phyloP scores from a whole-genome alignment of 2,888 invertebrate species.

The Xestia rhomboidea region DNA sequence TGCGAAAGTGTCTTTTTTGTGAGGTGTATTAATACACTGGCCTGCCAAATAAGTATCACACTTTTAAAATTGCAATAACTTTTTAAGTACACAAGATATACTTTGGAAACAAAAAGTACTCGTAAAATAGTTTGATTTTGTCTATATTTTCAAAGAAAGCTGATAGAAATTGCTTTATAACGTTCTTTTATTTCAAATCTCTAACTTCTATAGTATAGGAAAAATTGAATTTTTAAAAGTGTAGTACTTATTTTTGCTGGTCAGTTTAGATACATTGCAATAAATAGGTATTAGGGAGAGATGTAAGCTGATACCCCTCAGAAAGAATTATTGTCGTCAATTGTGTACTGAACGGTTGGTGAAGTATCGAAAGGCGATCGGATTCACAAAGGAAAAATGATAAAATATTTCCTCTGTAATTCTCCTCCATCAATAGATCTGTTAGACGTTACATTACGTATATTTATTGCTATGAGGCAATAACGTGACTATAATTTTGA shows the following conservation, averaged over 20 bases:
- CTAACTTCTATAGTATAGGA: no score
- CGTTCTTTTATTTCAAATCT: no score
- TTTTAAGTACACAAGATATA: no score
- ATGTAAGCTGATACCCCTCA: conserved; percentile 35
- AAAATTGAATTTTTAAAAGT: no score
- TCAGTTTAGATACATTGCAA: conserved; percentile 6
- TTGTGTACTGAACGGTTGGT: conserved; percentile 12
- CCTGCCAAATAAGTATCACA: no score
- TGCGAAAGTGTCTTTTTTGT: neutral
- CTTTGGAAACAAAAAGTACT: no score
- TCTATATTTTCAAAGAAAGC: no score
- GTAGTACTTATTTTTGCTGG: no score
- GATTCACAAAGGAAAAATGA: conserved; percentile 8
- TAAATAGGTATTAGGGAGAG: conserved; percentile 3
- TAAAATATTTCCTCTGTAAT: neutral
- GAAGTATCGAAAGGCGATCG: conserved; percentile 21
- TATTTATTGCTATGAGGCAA: neutral
- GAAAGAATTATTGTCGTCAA: conserved; percentile 20
- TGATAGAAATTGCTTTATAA: no score
- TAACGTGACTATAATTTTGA: neutral
- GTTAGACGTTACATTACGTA: neutral
- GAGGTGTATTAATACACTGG: conserved; percentile 9
- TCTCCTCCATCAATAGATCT: neutral
- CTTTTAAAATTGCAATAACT: no score
- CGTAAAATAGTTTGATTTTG: no score